Conservation (phyloP, 2,797 vertebrate species). For the Bryconaethiops microstoma region DNA sequence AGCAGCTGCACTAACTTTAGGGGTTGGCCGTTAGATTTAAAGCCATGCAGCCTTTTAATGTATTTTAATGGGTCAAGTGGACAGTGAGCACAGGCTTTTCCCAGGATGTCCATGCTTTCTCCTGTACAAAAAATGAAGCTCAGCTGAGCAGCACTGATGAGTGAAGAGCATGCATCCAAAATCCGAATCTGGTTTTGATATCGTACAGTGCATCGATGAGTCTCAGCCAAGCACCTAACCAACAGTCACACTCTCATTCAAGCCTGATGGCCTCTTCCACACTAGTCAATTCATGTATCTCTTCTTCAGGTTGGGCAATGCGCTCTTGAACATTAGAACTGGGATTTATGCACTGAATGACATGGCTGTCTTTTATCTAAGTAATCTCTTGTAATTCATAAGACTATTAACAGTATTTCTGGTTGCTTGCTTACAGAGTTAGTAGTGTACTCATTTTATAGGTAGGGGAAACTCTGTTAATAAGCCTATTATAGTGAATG, state of each 20-base stretch:
- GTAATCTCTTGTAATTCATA: too few relatives aligned
- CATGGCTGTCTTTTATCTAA: too few relatives aligned
- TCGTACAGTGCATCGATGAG: neutral
- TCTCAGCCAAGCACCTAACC: neutral
- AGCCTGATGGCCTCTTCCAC: neutral
- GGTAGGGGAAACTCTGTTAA: too few relatives aligned
- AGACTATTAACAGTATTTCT: too few relatives aligned
- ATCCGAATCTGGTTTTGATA: constrained; percentile 29
- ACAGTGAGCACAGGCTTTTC: neutral
- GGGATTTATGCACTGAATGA: too few relatives aligned
- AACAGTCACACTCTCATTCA: neutral
- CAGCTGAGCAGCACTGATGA: neutral
- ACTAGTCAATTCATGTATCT: neutral
- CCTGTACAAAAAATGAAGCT: neutral
- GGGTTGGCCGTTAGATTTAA: neutral
- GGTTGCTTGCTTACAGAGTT: too few relatives aligned
- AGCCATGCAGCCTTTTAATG: neutral
- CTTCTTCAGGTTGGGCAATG: too few relatives aligned
- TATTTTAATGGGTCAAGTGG: neutral
- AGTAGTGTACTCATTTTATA: too few relatives aligned
- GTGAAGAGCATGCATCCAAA: neutral
- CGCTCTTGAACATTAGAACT: too few relatives aligned
- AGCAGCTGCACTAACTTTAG: constrained; percentile 10
- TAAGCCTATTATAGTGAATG: neutral
- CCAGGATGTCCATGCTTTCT: neutral